Evolutionary conservation across 2,888 invertebrate genomes (phyloP), one percentile per base, ranked within the genome.

Genomic region (Drosophila paucipuncta): DNA sequence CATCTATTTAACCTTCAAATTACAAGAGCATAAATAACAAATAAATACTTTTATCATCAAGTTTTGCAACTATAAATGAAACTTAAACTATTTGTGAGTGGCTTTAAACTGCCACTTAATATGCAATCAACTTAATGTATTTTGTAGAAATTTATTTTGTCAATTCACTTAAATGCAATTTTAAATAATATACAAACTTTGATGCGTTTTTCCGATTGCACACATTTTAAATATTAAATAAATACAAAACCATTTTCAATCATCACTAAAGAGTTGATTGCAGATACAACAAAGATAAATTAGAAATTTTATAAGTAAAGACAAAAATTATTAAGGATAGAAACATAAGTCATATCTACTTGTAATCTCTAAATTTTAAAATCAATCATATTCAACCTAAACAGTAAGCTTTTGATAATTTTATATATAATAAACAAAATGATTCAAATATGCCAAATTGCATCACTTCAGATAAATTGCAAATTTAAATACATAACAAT

Each of bases 141-240:
- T 37, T 37, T 16, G 41, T 2, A 10, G 10, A 18, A 4, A 41
- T 41, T 0, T 18, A 4, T 13, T 6, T 43, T 6, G 1, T 22
- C 43, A 13, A 22, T 13, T 43, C 11, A 13, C 2, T 2, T 13
- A 41, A 41, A 41, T 41, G 4, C 4, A 41, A n/a, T 41, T 41
- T 41, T n/a, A n/a, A n/a, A n/a, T n/a, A 41, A 10, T 41, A 41
- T n/a, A 10, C 4, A 41, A 4, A 4, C 18, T 41, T n/a, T 41
- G 4, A 2, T 0, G 0, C 1, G 10, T n/a, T n/a, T n/a, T 41
- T 0, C 10, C 2, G 0, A 4, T 41, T 18, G 4, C 4, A 41
- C 10, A 2, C 4, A 41, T 41, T 41, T 39, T 4, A n/a, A 41
- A 41, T 18, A 4, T 18, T 41, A 10, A 39, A 18, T 22, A 11